Percentiles rank a stretch among this genome's conserved stretches.
These are phyloP conservation scores for Syngnathus rostellatus DNA, from an alignment of 2,797 vertebrate species.

Conservation along the genomic window DNA sequence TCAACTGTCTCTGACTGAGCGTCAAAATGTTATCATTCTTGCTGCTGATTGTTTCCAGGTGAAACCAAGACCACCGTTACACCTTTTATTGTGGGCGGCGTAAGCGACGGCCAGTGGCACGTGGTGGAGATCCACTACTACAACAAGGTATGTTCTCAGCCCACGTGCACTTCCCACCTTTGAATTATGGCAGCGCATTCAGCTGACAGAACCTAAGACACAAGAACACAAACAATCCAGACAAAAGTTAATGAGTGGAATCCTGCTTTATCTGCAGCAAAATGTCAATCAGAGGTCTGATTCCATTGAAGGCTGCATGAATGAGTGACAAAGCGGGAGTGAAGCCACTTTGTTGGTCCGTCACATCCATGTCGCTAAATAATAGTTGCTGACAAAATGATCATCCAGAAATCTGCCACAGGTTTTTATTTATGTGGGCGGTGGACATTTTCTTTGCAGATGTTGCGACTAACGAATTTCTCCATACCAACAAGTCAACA, in stretches of 20 bases:
- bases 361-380: constrained; percentile 28
- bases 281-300: background rate
- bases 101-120: constrained; percentile 93
- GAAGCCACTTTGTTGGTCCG: background rate
- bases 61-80: constrained; percentile 86
- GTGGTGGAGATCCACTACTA: constrained; percentile 85
- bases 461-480: constrained; percentile 41
- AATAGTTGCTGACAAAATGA: constrained; percentile 36
- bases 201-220: background rate
- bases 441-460: constrained; percentile 27
- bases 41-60: constrained; percentile 54
- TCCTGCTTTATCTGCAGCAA: background rate
- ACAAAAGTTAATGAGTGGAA: background rate
- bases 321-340: constrained; percentile 7
- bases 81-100: constrained; percentile 77
- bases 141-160: constrained; percentile 75
- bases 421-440: constrained; percentile 8
- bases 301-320: constrained; percentile 1
- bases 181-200: background rate
- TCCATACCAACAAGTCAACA: constrained; percentile 25
- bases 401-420: constrained; percentile 42
- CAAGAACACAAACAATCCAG: too few species aligned
- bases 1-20: too few species aligned
- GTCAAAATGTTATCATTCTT: background rate
- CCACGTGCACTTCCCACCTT: background rate